Percentiles rank a stretch among this genome's conserved stretches.
These are phyloP conservation scores for Eupristina koningsbergeri DNA, from an alignment of 1,140 invertebrate genomes.

Conservation along the genomic window DNA sequence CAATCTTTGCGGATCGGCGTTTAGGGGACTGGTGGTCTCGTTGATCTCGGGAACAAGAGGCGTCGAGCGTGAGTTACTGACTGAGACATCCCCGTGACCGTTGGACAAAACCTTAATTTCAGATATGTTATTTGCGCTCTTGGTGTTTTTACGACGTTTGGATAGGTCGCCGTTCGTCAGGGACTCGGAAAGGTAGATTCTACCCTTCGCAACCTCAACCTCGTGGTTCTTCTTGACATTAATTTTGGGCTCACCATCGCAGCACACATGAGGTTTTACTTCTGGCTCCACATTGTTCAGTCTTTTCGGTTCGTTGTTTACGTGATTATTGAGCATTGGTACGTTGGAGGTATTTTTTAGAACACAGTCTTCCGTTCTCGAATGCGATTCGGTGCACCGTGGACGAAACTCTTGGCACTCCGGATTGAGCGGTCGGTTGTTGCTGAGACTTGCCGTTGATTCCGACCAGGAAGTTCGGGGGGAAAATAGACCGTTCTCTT, in stretches of 20 bases:
- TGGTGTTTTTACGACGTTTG: not conserved
- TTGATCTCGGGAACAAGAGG: constrained; percentile 4
- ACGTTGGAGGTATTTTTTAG: not conserved
- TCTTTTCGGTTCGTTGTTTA: constrained; percentile 56
- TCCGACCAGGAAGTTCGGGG: constrained; percentile 52
- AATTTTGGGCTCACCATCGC: not conserved
- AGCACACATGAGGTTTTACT: not conserved
- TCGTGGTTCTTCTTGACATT: not conserved
- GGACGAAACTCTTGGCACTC: constrained; percentile 70
- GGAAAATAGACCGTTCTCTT: constrained; percentile 59
- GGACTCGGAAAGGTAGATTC: not conserved
- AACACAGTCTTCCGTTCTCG: constrained; percentile 30
- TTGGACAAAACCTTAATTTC: not conserved
- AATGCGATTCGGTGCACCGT: constrained; percentile 47
- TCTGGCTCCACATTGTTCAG: constrained; percentile 52
- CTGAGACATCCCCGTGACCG: not conserved
- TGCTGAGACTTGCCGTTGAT: constrained; percentile 43
- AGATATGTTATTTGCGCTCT: not conserved
- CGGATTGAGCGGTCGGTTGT: constrained; percentile 66
- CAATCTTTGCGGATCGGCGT: constrained; percentile 55
- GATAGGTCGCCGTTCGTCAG: constrained; percentile 43
- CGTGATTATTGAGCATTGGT: constrained; percentile 43
- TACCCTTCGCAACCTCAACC: too few relatives aligned
- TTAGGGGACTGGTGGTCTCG: constrained; percentile 42
- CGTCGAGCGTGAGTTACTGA: not conserved